These are phyloP conservation scores for Eristalinus sepulchralis DNA, from an alignment of 2,888 invertebrate species.

Conservation along the genomic window DNA sequence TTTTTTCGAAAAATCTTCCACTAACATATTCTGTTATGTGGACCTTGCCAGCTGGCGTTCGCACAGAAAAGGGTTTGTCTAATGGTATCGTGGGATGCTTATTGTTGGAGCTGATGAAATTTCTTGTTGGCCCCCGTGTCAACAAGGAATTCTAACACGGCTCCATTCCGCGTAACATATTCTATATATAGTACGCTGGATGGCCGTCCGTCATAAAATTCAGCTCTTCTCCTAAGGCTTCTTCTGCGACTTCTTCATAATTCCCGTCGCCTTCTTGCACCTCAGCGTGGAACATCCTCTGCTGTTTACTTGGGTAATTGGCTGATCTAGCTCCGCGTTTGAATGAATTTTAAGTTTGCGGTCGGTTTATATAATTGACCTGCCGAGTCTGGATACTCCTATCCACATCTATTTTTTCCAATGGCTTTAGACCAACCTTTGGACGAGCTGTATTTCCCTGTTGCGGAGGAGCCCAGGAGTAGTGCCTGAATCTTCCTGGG, in stretches of 20 bases:
- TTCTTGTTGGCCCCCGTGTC: slow-evolving; percentile 43
- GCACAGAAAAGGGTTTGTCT: background rate
- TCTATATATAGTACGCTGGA: slow-evolving; percentile 59
- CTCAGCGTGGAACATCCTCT: background rate
- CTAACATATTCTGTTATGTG: background rate
- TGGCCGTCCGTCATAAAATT: slow-evolving; percentile 66
- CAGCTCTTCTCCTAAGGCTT: slow-evolving; percentile 11
- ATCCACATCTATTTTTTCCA: background rate
- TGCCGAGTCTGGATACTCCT: background rate
- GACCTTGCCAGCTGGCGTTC: background rate
- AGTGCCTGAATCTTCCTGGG: too few relatives aligned
- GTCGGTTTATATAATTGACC: slow-evolving; percentile 9
- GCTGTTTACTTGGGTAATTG: background rate
- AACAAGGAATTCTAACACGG: slow-evolving; percentile 42
- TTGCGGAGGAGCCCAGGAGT: too few relatives aligned
- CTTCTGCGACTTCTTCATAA: background rate
- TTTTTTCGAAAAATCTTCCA: background rate
- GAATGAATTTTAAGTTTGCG: background rate
- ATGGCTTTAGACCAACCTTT: too few relatives aligned
- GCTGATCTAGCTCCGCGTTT: background rate
- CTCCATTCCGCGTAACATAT: slow-evolving; percentile 20
- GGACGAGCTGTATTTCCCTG: too few relatives aligned
- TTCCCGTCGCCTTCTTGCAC: background rate
- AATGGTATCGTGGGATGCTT: background rate
- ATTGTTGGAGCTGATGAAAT: slow-evolving; percentile 29